These are phyloP conservation scores for Scotopteryx bipunctaria DNA, from an alignment of 2,888 invertebrate species.

Conservation along the genomic window DNA sequence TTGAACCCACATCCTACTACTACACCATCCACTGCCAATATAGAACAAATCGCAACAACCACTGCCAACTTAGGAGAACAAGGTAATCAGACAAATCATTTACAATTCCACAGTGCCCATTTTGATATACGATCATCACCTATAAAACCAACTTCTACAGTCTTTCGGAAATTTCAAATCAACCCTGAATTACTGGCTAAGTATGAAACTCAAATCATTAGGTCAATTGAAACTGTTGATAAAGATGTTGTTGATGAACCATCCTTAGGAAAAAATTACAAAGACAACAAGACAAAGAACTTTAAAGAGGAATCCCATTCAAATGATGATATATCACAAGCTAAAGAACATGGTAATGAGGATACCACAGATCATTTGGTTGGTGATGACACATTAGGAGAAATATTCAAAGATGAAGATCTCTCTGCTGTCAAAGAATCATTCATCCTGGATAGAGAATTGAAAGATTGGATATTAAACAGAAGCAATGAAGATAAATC, in stretches of 20 bases:
- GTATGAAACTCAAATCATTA: slow-evolving; percentile 64
- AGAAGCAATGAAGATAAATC: slow-evolving; percentile 55
- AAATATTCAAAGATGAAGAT: slow-evolving; percentile 58
- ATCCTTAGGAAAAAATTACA: slow-evolving; percentile 19
- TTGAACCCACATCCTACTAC: slow-evolving; percentile 11
- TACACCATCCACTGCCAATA: slow-evolving; percentile 12
- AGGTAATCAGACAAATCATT: slow-evolving; percentile 47
- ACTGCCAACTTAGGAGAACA: slow-evolving; percentile 33
- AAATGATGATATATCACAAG: slow-evolving; percentile 9
- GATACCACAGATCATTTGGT: slow-evolving; percentile 30
- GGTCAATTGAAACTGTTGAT: slow-evolving; percentile 55
- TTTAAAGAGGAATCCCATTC: slow-evolving; percentile 8
- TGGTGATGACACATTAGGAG: slow-evolving; percentile 47
- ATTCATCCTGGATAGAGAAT: slow-evolving; percentile 49
- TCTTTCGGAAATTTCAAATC: slow-evolving; percentile 74
- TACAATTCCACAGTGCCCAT: slow-evolving; percentile 72
- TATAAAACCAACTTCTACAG: slow-evolving; percentile 69
- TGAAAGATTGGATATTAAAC: slow-evolving; percentile 62
- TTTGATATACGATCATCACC: slow-evolving; percentile 77
- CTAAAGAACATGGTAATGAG: slow-evolving; percentile 19
- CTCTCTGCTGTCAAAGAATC: slow-evolving; percentile 55
- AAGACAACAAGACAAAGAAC: slow-evolving; percentile 10
- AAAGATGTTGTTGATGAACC: slow-evolving; percentile 34
- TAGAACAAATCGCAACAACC: slow-evolving; percentile 24
- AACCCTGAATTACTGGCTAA: slow-evolving; percentile 66